Base-by-base conservation (phyloP, 30 jellyfish, hydroid and myxozoan species). In the Calvadosia cruxmelitensis region DNA sequence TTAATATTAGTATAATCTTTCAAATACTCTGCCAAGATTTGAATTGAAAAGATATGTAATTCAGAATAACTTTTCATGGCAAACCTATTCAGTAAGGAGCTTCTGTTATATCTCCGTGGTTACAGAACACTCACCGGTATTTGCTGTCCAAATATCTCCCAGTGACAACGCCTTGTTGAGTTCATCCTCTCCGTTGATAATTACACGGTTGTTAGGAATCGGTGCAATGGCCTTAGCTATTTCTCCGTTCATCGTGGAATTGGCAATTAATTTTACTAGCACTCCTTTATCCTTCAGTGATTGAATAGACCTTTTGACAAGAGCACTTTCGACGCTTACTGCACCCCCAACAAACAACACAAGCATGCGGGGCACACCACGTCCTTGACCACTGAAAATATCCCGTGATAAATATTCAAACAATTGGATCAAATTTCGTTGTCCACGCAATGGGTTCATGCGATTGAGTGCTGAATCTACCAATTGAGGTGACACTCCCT, bases 401-500 rank as follows among this genome's bases (percentile, higher is more conserved):
- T 42, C 57, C 20, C 57, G 10, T 42, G 57, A 42, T 42, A 42
- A 42, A 42, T 5, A 42, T 20, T 42, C 15, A 5, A 42, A 42
- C 57, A 42, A 42, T 5, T 20, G 15, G 20, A 42, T 42, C 57
- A 42, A 20, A 42, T 42, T 20, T 42, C 57, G 10, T 42, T 42
- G 15, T 5, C 57, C 57, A 5, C 57, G 57, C 57, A 42, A 20
- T 5, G 57, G 57, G 10, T 10, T 20, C n/a, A 64, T 29, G 3
- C 34, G 36, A 15, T 33, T 68, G 0, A 81, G n/a, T 7, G 76
- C 78, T 3, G 49, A 42, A 34, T 48, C 24, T 62, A 81, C 30
- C 3, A 68, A 61, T 16, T 30, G 49, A 33, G 31, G 0, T 33
- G 80, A 25, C 0, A n/a, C 31, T 12, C 94, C 94, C 3, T 53